Evolutionary conservation across 1,140 invertebrate genomes (phyloP), one percentile per base, ranked within the genome.

Genomic region (Battus philenor): DNA sequence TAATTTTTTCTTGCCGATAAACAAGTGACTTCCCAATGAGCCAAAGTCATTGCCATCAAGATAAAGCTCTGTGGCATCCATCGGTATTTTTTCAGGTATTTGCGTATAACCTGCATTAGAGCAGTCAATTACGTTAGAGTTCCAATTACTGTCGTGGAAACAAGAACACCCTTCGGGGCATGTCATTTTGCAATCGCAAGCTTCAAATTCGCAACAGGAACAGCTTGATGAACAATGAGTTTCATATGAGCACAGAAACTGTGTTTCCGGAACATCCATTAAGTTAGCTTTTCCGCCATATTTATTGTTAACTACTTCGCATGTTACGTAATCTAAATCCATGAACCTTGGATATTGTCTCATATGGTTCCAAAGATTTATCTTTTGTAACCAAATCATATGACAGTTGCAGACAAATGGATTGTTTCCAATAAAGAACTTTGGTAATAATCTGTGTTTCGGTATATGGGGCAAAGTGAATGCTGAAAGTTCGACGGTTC

Each of bases 141-240:
- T 90, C 95, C 95, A 97, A 22, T 93, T 93, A 67, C 94, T 93
- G 68, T 96, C 94, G 81, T 95, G 94, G 71, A 94, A 96, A 68
- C 95, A 97, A 10, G 92, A 93, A 77, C 95, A 97, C 52, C 94
- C 93, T 13, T 89, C 87, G 5, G 95, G 95, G 66, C 95, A 97
- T 2, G 93, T 95, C 94, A 96, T 96, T 80, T 95, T 93, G 65
- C 94, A 96, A 69, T 95, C 94, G 72, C 95, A 97, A 15, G 94
- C 94, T 79, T 95, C 94, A 77, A 94, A 96, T 47, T 96, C 94
- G 70, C 95, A 97, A 73, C 94, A 96, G 64, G 94, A 93, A 68
- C 95, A 96, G 27, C 94, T 88, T 5, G 93, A 91, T 67, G 94
- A 95, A 77, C 94, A 97, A 72, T 96, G 94, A 10, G 92, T 92